Percentiles rank a stretch among this genome's conserved stretches.
These are phyloP conservation scores for Acanthococcus lagerstroemiae DNA, from an alignment of 2,888 invertebrate genomes.

Conservation along the genomic window DNA sequence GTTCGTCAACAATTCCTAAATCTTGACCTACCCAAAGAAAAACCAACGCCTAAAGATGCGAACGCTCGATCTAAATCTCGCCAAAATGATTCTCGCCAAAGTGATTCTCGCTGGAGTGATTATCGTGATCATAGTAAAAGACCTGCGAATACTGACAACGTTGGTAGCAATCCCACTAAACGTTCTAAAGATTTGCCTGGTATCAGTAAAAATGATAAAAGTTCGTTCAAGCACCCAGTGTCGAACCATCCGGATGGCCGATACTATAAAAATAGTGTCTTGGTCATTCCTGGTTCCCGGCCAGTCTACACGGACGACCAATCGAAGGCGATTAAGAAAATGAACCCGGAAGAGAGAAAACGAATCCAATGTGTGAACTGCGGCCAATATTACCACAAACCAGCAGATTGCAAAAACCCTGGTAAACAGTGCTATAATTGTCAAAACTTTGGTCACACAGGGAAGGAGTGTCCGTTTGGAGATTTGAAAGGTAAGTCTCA, in stretches of 20 bases:
- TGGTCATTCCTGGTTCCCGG: neutral
- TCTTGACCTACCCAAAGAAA: neutral
- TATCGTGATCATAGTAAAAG: too few relatives aligned
- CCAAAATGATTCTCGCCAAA: too few relatives aligned
- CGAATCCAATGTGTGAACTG: neutral
- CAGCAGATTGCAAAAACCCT: neutral
- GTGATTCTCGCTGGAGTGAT: too few relatives aligned
- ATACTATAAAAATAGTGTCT: neutral
- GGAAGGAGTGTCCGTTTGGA: neutral
- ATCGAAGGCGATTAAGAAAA: neutral
- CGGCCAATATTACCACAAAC: neutral
- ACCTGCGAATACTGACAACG: too few relatives aligned
- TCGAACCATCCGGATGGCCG: neutral
- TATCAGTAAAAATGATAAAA: too few relatives aligned
- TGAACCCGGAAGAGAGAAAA: neutral
- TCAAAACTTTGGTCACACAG: neutral
- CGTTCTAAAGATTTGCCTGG: too few relatives aligned
- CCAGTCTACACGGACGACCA: neutral
- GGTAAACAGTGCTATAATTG: neutral
- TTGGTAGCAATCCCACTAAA: too few relatives aligned
- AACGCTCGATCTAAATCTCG: too few relatives aligned
- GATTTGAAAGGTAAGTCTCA: neutral
- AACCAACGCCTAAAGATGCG: too few relatives aligned
- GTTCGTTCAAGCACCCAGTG: neutral
- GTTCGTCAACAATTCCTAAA: neutral